These are phyloP conservation scores for Podargus strigoides DNA, from an alignment of 2,797 vertebrate genomes.

Conservation along the genomic window DNA sequence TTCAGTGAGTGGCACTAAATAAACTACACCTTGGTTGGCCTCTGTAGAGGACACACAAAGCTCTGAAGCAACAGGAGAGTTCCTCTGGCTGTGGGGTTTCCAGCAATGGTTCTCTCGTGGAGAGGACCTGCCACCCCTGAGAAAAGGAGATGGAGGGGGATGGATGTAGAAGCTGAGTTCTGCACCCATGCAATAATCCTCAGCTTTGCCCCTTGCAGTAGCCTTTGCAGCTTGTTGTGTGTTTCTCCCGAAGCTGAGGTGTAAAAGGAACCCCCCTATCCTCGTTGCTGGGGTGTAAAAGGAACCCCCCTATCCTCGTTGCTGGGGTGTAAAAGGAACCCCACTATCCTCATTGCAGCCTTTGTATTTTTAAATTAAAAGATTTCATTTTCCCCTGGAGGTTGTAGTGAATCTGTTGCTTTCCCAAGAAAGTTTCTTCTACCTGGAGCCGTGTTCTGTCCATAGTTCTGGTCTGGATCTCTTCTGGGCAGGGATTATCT, in stretches of 20 bases:
- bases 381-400: not conserved
- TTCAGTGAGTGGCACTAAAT: not conserved
- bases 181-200: not conserved
- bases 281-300: not conserved
- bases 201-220: not conserved
- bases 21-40: rapidly evolving
- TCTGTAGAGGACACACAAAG: not conserved
- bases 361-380: not conserved
- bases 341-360: not conserved
- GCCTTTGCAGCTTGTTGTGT: not conserved
- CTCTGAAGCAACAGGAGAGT: not conserved
- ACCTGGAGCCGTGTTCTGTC: not conserved
- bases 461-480: not conserved
- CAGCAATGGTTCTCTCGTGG: not conserved
- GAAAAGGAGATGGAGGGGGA: not conserved
- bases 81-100: not conserved
- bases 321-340: not conserved
- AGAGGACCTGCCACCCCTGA: not conserved
- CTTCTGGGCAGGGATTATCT: not conserved
- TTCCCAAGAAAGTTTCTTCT: not conserved
- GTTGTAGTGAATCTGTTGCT: not conserved
- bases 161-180: not conserved
- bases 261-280: not conserved
- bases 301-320: not conserved
- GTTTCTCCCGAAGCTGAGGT: not conserved